These are phyloP conservation scores for Seriola aureovittata DNA, from an alignment of 2,113 vertebrate genomes.

Conservation along the genomic window DNA sequence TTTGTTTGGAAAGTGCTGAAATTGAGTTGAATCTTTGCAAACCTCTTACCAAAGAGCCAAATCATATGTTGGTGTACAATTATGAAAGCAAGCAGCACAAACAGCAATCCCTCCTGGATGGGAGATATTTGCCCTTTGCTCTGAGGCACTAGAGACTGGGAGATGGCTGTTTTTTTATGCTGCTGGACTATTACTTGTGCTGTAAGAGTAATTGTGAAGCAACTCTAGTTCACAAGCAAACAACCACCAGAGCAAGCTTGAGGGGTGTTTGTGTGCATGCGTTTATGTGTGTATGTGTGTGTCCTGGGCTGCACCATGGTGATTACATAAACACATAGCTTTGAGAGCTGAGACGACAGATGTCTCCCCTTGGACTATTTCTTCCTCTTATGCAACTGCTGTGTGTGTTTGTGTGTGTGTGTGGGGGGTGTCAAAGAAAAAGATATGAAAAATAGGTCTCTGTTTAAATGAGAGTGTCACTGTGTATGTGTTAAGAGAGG, in stretches of 20 bases:
- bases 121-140: conserved; percentile 2
- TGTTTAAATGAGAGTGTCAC: conserved; percentile 24
- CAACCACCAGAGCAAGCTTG: conserved; percentile 36
- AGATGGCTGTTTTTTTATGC: background rate
- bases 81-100: conserved; percentile 12
- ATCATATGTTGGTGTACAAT: background rate
- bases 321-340: conserved; percentile 79
- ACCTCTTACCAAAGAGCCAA: background rate
- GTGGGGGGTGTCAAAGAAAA: conserved; percentile 19
- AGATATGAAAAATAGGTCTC: conserved; percentile 40
- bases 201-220: conserved; percentile 3
- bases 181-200: background rate
- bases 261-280: background rate
- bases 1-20: background rate
- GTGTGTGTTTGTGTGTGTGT: conserved; percentile 8
- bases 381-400: conserved; percentile 75
- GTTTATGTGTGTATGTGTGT: background rate
- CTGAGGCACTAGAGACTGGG: background rate
- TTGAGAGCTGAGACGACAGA: conserved; percentile 65
- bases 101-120: background rate
- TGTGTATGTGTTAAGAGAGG: conserved; percentile 16
- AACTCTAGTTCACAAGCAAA: conserved; percentile 12
- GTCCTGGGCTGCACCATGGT: conserved; percentile 45
- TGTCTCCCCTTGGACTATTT: conserved; percentile 65
- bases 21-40: background rate